Evolutionary conservation across 92 coral and sea anemone species (phyloP).

Genomic region (Actinernus sp.): DNA sequence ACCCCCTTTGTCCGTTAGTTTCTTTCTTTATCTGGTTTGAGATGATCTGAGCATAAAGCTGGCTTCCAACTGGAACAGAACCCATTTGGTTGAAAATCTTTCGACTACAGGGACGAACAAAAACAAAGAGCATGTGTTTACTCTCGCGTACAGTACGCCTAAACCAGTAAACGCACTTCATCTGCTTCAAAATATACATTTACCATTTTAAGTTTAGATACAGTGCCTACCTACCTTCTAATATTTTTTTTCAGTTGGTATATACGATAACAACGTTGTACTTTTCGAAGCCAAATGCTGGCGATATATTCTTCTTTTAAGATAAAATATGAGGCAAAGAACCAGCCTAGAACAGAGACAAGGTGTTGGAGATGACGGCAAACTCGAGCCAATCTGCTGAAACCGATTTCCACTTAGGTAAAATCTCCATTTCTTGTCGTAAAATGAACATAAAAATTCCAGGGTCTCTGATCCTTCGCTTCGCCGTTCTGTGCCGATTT

Average conservation of each 20-base stretch:
- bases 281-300: too few species aligned
- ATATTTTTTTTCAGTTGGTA: too few species aligned
- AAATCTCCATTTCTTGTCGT: neutral
- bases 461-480: too few species aligned
- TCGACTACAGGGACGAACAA: neutral
- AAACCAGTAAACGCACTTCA: too few species aligned
- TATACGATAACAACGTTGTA: too few species aligned
- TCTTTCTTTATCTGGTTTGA: constrained; percentile 10
- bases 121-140: neutral
- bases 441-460: too few species aligned
- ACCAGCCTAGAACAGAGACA: constrained; percentile 31
- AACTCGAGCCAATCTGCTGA: constrained; percentile 76
- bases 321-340: neutral
- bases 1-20: neutral
- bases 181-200: too few species aligned
- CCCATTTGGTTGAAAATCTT: constrained; percentile 17
- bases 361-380: constrained; percentile 54
- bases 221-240: too few species aligned
- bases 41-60: constrained; percentile 12
- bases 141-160: too few species aligned
- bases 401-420: constrained; percentile 16
- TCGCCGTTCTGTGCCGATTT: too few species aligned
- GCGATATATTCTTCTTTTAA: too few species aligned
- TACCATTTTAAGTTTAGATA: too few species aligned
- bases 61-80: constrained; percentile 28